Conservation (phyloP, 2,888 invertebrate genomes). For the Spicauda simplicius region DNA sequence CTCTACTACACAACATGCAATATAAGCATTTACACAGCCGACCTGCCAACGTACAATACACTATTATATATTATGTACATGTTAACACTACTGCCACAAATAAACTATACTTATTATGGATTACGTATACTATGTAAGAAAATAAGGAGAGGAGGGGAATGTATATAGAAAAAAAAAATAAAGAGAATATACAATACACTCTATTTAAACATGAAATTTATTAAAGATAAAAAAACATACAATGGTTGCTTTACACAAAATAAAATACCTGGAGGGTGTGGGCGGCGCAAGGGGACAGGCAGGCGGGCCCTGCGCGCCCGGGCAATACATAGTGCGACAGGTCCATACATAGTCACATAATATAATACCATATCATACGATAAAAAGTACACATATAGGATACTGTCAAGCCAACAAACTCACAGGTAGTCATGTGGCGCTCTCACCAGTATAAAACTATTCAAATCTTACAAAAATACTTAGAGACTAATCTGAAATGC, state of each 20-base stretch:
- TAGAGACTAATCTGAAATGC: conserved; percentile 83
- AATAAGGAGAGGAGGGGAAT: conserved; percentile 73
- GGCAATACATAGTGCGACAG: conserved; percentile 76
- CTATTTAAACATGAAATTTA: conserved; percentile 85
- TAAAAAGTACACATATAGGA: conserved; percentile 81
- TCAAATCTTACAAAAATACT: conserved; percentile 85
- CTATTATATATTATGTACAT: conserved; percentile 66
- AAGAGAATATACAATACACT: conserved; percentile 83
- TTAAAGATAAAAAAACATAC: conserved; percentile 84
- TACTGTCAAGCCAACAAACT: conserved; percentile 82
- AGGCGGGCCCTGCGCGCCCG: conserved; percentile 57
- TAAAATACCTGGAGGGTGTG: conserved; percentile 80
- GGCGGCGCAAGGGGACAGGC: conserved; percentile 57
- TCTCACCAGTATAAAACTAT: conserved; percentile 81
- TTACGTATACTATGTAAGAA: conserved; percentile 69
- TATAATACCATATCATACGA: conserved; percentile 82
- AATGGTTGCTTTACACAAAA: conserved; percentile 83
- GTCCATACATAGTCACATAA: conserved; percentile 81
- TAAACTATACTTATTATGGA: conserved; percentile 65
- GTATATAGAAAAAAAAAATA: conserved; percentile 79
- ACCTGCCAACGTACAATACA: conserved; percentile 72
- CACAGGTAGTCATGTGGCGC: conserved; percentile 82
- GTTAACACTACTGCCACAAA: conserved; percentile 80
- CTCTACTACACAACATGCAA: conserved; percentile 79
- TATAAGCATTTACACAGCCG: conserved; percentile 73